Conservation (phyloP, 2,113 vertebrate genomes). For the Puma concolor region DNA sequence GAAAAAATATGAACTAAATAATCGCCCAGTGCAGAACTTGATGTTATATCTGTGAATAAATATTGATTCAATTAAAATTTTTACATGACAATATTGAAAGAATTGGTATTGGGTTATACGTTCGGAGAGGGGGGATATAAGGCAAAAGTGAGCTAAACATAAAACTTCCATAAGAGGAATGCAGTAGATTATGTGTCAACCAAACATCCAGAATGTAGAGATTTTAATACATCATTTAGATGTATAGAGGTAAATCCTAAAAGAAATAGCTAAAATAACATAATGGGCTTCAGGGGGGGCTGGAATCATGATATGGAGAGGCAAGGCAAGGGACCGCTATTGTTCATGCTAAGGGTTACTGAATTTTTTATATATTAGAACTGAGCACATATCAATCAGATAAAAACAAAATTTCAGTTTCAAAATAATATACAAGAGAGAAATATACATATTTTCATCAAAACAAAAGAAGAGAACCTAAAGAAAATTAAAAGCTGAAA, state of each 20-base stretch:
- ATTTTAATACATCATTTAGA: neutral
- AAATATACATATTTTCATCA: neutral
- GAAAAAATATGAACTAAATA: neutral
- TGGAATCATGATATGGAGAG: neutral
- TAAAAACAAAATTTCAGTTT: conserved; percentile 17
- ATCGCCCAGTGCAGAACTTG: neutral
- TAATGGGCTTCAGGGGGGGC: neutral
- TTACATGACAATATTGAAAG: neutral
- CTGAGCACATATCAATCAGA: neutral
- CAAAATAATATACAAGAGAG: neutral
- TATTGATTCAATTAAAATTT: neutral
- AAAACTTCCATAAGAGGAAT: neutral
- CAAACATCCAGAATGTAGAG: neutral
- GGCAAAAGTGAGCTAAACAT: neutral
- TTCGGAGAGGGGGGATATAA: neutral
- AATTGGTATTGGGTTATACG: neutral
- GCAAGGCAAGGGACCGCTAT: neutral
- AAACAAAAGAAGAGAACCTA: neutral
- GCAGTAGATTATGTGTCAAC: neutral
- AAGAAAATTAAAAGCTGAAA: neutral
- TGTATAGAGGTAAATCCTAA: neutral
- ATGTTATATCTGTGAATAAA: neutral
- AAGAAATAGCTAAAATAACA: neutral
- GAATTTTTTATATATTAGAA: conserved; percentile 26
- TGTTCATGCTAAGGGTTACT: neutral